Evolutionary conservation across 2,113 vertebrate genomes (phyloP), one percentile per base, ranked within the genome.

Genomic region (Smithornis capensis): DNA sequence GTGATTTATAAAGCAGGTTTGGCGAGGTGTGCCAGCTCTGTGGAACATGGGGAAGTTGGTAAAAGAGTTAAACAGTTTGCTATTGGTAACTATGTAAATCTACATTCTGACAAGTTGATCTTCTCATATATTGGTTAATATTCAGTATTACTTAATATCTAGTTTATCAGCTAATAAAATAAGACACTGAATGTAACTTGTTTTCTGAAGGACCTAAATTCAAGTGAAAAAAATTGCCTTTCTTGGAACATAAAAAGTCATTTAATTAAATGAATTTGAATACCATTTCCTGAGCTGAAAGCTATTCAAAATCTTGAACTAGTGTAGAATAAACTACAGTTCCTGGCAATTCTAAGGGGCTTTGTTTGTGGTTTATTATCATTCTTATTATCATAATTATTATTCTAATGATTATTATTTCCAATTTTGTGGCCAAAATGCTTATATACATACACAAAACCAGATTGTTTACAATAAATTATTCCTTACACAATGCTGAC

Each of bases 331-430:
- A 14, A 47, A 9, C 15, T 42, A 49, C 8, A 71, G 25, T 38
- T 0, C 0, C 9, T 33, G 8, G 4, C 5, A 89, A 64, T 92
- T 76, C 16, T 65, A 79, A 69, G 12, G 3, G 2, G 53, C 62
- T 89, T 73, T 7, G 2, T 78, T 63, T 45, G 23, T 38, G 5
- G 4, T 62, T 82, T 62, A 50, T 52, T 55, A 57, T 15, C 7
- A 27, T 25, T 33, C 40, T 14, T 33, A 33, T 68, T 7, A 40
- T 40, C 1, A 8, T 44, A 9, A 77, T 75, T 19, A 70, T 52
- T 24, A 62, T 38, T 28, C 22, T 7, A 40, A 22, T 40, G 17
- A 28, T 74, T 40, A 63, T 21, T 50, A 55, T 64, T 73, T 64
- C 19, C 17, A 60, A 29, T 14, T 11, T 1, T 76, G 90, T 79